phyloP scores from a whole-genome alignment of 2,888 invertebrate species.

The Tupiocoris notatus region DNA sequence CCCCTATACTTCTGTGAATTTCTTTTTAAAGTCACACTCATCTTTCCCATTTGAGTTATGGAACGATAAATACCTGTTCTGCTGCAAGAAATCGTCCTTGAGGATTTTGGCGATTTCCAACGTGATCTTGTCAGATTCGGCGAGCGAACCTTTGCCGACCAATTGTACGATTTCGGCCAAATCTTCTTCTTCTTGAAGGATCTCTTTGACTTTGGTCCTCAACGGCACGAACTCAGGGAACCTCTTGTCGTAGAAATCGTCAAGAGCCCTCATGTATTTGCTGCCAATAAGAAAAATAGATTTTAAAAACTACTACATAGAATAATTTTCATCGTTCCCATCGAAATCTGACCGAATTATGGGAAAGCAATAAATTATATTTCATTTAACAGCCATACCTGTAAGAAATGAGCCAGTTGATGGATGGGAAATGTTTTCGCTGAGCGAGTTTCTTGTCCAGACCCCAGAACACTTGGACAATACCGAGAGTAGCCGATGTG shows the following conservation, averaged over 20 bases:
- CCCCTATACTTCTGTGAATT: no score
- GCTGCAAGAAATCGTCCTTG: conserved; percentile 99
- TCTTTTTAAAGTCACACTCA: no score
- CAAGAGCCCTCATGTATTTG: conserved; percentile 97
- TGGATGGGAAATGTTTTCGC: conserved; percentile 98
- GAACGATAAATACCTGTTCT: conserved; percentile 89
- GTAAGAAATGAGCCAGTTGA: conserved; percentile 99
- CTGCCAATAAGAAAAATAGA: conserved; percentile 57
- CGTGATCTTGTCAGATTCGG: conserved; percentile 98
- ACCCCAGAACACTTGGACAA: conserved; percentile 99
- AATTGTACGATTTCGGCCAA: conserved; percentile 99
- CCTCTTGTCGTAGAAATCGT: conserved; percentile 99
- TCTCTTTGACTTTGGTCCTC: conserved; percentile 93
- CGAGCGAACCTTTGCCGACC: conserved; percentile 97
- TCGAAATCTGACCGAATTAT: not conserved
- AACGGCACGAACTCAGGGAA: conserved; percentile 95
- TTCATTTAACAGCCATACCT: conserved; percentile 54
- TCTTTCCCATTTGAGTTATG: no score
- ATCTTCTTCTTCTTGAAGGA: conserved; percentile 98
- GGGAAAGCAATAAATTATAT: not conserved
- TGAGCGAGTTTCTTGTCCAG: conserved; percentile 98
- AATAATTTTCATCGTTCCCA: not conserved
- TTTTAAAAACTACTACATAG: not conserved
- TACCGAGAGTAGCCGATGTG: conserved; percentile 96
- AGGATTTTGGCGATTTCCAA: conserved; percentile 96